Evolutionary conservation across 2,113 vertebrate species (phyloP).

Genomic region (Cyanoramphus novaezelandiae): DNA sequence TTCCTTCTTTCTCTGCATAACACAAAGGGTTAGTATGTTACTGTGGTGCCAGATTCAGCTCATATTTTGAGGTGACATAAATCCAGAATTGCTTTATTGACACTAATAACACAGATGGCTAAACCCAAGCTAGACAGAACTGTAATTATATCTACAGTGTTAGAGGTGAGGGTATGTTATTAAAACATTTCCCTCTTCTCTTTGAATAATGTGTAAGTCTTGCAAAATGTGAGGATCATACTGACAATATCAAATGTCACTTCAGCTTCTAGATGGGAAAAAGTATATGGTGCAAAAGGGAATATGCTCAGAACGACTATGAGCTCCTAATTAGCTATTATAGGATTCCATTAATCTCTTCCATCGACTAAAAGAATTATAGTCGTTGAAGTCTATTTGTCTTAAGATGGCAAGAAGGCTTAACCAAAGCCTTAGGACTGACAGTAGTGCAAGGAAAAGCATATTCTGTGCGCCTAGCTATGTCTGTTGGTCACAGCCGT

Average conservation of each 20-base stretch:
- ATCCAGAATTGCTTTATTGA: conserved; percentile 29
- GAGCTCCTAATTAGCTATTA: conserved; percentile 58
- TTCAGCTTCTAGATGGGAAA: neutral
- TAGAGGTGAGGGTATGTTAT: conserved; percentile 11
- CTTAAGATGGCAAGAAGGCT: conserved; percentile 55
- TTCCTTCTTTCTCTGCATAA: neutral
- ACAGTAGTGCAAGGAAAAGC: neutral
- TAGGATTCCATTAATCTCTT: conserved; percentile 62
- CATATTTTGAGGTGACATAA: neutral
- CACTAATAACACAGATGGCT: conserved; percentile 32
- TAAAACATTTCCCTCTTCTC: conserved; percentile 1
- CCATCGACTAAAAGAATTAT: conserved; percentile 41
- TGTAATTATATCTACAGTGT: conserved; percentile 4
- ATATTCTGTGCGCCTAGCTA: neutral
- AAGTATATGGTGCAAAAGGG: conserved; percentile 37
- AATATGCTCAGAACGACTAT: neutral
- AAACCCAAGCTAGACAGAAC: conserved; percentile 6
- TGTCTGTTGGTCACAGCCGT: neutral
- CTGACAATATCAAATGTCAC: conserved; percentile 9
- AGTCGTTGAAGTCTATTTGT: conserved; percentile 22
- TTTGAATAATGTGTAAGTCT: conserved; percentile 7
- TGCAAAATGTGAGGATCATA: neutral
- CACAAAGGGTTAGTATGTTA: neutral
- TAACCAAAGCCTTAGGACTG: conserved; percentile 32
- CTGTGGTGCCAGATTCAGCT: neutral